phyloP scores from a whole-genome alignment of 2,113 vertebrate genomes.

The Phylloscopus trochilus region DNA sequence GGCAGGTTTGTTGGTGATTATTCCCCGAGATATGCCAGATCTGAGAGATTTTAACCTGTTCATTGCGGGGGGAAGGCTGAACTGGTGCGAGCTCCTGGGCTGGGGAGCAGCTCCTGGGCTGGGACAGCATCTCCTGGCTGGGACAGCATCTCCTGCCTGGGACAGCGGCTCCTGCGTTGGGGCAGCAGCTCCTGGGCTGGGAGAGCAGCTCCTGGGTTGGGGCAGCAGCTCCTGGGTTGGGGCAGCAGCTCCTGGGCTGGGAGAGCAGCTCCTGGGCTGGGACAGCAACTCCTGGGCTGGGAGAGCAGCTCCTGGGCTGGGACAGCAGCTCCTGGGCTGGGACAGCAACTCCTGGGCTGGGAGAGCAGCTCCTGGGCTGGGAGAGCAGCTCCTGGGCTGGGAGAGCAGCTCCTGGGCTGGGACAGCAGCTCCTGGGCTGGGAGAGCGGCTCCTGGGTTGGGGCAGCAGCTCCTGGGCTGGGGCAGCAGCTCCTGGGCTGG shows the following conservation, averaged over 20 bases:
- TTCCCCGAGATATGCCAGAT: neutral
- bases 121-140: neutral
- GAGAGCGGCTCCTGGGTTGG: neutral
- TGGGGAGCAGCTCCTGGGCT: neutral
- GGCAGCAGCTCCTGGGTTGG: neutral
- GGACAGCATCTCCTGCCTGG: neutral
- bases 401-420: neutral
- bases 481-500: too few relatives aligned
- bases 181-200: neutral
- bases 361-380: neutral
- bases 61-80: neutral
- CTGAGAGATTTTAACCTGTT: rapidly evolving
- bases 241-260: neutral
- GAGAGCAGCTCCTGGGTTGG: neutral
- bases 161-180: neutral
- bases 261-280: neutral
- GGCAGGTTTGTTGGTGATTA: neutral
- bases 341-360: neutral
- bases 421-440: neutral
- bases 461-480: neutral
- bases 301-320: neutral
- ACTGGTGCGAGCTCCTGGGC: rapidly evolving
- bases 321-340: neutral
- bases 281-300: neutral
- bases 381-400: neutral